Conservation (phyloP, 2,797 vertebrate species). For the Helicolenus hilgendorfi region DNA sequence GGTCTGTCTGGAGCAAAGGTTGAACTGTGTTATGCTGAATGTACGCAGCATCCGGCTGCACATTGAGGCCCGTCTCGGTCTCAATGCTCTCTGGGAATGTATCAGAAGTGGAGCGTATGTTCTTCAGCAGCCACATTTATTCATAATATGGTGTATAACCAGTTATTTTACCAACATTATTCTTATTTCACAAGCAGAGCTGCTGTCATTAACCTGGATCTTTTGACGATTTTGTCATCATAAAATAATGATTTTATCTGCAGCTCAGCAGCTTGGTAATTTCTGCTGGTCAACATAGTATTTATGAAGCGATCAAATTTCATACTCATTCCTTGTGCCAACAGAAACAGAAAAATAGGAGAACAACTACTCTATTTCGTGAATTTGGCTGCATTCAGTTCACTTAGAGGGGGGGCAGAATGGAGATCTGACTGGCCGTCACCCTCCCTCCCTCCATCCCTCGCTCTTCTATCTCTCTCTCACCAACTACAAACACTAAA, state of each 20-base stretch:
- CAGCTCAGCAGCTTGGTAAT: not conserved
- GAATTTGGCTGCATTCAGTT: not conserved
- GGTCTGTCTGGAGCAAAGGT: not conserved
- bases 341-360: not conserved
- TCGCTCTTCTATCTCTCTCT: not conserved
- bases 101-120: not conserved
- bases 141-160: not conserved
- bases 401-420: not conserved
- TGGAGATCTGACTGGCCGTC: not conserved
- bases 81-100: not conserved
- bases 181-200: not conserved
- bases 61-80: not conserved
- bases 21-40: not conserved
- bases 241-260: not conserved
- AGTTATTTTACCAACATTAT: not conserved
- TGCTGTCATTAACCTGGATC: not conserved
- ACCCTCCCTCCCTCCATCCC: not conserved
- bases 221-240: not conserved
- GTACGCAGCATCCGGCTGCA: not conserved
- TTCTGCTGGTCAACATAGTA: not conserved
- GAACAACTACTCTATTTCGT: not conserved
- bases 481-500: not conserved
- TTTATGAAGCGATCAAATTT: not conserved
- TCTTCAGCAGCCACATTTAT: not conserved
- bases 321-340: not conserved